Conservation (phyloP, 1,140 invertebrate species). For the Drosophila ambigua region DNA sequence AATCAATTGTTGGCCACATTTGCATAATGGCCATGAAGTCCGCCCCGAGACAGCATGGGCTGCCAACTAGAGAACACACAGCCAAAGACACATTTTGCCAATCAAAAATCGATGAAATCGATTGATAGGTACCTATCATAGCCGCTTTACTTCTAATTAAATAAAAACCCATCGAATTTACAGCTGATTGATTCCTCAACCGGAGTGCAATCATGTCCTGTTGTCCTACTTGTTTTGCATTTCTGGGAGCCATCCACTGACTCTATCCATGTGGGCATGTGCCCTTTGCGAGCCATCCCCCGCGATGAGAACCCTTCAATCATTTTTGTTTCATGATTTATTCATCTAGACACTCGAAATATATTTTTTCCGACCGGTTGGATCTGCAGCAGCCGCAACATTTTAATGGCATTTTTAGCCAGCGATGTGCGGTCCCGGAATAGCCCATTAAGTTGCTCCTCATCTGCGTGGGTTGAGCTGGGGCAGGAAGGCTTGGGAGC, state of each 20-base stretch:
- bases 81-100: constrained; percentile 64
- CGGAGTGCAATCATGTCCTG: constrained; percentile 8
- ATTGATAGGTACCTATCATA: constrained; percentile 40
- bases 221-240: constrained; percentile 16
- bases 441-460: constrained; percentile 39
- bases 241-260: neutral
- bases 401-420: constrained; percentile 70
- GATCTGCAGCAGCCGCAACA: constrained; percentile 61
- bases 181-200: constrained; percentile 58
- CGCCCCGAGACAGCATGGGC: constrained; percentile 6
- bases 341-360: constrained; percentile 65
- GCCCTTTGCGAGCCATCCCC: neutral
- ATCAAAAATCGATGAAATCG: constrained; percentile 76
- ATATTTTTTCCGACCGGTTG: constrained; percentile 48
- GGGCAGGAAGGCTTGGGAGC: constrained; percentile 1
- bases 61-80: constrained; percentile 24
- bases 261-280: too few species aligned
- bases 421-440: constrained; percentile 34
- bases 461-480: constrained; percentile 1
- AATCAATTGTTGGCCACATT: constrained; percentile 70
- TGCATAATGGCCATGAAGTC: constrained; percentile 61
- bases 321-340: constrained; percentile 79
- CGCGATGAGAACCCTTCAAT: constrained; percentile 52
- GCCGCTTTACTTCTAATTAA: constrained; percentile 6
- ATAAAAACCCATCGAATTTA: constrained; percentile 54